Conservation (phyloP, 2,888 invertebrate species). For the Gibbula magus region DNA sequence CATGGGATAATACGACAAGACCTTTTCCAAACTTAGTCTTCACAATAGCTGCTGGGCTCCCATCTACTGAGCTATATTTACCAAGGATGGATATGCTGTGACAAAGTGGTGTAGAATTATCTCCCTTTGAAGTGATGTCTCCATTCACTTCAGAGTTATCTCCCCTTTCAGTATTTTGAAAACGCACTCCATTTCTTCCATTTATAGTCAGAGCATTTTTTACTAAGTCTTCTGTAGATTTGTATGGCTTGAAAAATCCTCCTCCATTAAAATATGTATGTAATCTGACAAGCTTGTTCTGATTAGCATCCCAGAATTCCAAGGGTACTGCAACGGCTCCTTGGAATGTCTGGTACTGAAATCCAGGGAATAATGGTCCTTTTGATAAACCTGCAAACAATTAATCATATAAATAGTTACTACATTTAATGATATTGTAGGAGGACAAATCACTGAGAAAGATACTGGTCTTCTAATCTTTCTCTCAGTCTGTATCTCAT, state of each 20-base stretch:
- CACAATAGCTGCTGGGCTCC: slow-evolving; percentile 58
- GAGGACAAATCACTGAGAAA: too few species aligned
- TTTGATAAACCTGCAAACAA: slow-evolving; percentile 54
- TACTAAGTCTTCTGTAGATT: neutral
- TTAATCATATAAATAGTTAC: too few species aligned
- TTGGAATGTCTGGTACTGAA: slow-evolving; percentile 57
- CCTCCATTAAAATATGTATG: slow-evolving; percentile 60
- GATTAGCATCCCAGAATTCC: neutral
- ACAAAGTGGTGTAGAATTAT: neutral
- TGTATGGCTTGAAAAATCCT: slow-evolving; percentile 44
- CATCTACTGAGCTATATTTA: slow-evolving; percentile 42
- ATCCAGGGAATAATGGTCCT: slow-evolving; percentile 66
- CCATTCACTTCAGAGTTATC: neutral
- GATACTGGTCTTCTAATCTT: too few species aligned
- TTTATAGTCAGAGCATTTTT: neutral
- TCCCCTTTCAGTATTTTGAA: too few species aligned
- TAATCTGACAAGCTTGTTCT: slow-evolving; percentile 14
- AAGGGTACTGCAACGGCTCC: slow-evolving; percentile 52
- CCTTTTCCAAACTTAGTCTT: slow-evolving; percentile 59
- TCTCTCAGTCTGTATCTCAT: too few species aligned
- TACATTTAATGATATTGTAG: too few species aligned
- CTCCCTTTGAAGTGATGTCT: neutral
- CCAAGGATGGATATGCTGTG: slow-evolving; percentile 36
- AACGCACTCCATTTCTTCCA: neutral
- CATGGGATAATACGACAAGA: slow-evolving; percentile 57